A percentile compares a stretch with the other conserved stretches of the same genome.
phyloP scores from a whole-genome alignment of 2,113 vertebrate genomes.

The Bucco capensis region DNA sequence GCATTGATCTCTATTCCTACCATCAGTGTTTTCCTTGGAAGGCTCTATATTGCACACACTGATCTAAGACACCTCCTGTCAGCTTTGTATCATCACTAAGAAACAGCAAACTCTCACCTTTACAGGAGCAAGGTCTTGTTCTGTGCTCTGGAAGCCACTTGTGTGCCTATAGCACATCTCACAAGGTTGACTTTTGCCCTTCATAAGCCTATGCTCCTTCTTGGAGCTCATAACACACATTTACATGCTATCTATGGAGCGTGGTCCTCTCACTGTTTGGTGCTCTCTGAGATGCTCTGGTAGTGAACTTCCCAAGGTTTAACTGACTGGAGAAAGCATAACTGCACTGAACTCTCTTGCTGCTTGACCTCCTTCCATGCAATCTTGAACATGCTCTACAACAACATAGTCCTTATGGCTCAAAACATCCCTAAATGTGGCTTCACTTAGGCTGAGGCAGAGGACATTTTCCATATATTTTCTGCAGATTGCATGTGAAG shows the following conservation, averaged over 20 bases:
- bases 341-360: neutral
- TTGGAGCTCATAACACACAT: fast-evolving
- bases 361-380: neutral
- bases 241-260: fast-evolving
- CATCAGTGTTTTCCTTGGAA: neutral
- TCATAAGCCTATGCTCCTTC: neutral
- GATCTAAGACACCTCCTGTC: neutral
- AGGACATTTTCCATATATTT: neutral
- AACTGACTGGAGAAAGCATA: neutral
- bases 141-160: neutral
- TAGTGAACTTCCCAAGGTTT: neutral
- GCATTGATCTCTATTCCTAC: neutral
- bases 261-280: neutral
- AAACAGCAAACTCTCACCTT: neutral
- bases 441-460: neutral
- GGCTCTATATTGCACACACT: neutral
- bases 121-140: neutral
- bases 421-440: neutral
- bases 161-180: fast-evolving
- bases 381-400: neutral
- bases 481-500: neutral
- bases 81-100: neutral
- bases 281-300: neutral
- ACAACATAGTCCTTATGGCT: fast-evolving
- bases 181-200: neutral